Evolutionary conservation across 1,140 invertebrate genomes (phyloP).

Genomic region (Bombus pascuorum): DNA sequence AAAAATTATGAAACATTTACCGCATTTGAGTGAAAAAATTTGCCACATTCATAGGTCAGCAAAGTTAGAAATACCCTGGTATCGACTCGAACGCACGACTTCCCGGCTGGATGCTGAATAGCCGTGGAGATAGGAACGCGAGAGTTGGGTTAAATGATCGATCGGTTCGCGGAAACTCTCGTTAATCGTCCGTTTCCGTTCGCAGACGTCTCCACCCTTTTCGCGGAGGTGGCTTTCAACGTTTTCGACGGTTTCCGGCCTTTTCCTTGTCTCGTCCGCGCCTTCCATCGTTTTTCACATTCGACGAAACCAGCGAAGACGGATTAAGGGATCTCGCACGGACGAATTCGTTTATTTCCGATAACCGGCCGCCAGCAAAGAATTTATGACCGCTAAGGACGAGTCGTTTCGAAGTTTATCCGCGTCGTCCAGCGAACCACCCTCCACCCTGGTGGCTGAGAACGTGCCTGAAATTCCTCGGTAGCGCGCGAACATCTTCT

Average conservation of each 20-base stretch:
- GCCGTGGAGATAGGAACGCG: slow-evolving; percentile 46
- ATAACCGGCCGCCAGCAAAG: slow-evolving; percentile 19
- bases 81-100: slow-evolving; percentile 39
- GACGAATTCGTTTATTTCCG: slow-evolving; percentile 48
- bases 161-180: slow-evolving; percentile 68
- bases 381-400: slow-evolving; percentile 41
- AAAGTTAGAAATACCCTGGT: background rate
- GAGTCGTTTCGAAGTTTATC: slow-evolving; percentile 34
- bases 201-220: slow-evolving; percentile 23
- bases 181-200: slow-evolving; percentile 71
- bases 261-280: background rate
- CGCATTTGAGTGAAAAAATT: no score
- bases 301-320: slow-evolving; percentile 25
- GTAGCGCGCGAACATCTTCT: background rate
- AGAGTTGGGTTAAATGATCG: slow-evolving; percentile 64
- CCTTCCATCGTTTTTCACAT: background rate
- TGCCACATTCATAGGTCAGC: no score
- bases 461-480: slow-evolving; percentile 42
- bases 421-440: background rate
- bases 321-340: slow-evolving; percentile 59
- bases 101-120: slow-evolving; percentile 30
- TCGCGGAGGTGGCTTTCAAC: slow-evolving; percentile 28
- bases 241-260: slow-evolving; percentile 52
- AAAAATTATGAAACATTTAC: no score
- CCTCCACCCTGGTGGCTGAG: background rate